Conservation (phyloP, 2,113 vertebrate genomes). For the Ceratotherium simum region DNA sequence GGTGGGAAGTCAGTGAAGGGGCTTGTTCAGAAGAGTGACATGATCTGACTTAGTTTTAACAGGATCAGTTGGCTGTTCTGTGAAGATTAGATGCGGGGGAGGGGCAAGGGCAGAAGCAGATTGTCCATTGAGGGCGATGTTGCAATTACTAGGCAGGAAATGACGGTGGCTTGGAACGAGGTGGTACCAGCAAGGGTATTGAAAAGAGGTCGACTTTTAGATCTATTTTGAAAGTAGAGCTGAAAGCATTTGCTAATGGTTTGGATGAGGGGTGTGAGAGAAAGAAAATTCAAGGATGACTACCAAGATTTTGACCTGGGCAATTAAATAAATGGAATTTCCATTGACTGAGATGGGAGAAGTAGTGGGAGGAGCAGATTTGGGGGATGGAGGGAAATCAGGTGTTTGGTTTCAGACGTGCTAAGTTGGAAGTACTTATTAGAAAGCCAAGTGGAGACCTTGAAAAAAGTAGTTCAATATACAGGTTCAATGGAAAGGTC, state of each 20-base stretch:
- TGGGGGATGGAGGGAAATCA: not conserved
- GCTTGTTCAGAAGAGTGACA: not conserved
- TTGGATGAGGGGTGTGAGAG: not conserved
- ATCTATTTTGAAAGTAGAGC: not conserved
- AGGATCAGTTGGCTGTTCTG: not conserved
- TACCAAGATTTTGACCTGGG: not conserved
- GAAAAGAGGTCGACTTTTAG: not conserved
- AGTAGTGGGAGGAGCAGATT: not conserved
- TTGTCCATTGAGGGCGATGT: not conserved
- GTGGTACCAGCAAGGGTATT: not conserved
- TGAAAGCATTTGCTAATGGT: conserved; percentile 41
- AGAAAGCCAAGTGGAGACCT: not conserved
- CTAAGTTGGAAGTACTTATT: not conserved
- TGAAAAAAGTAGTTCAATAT: not conserved
- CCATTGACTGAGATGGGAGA: conserved; percentile 31
- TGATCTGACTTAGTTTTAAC: not conserved
- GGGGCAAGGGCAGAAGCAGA: not conserved
- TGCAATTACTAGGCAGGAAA: not conserved
- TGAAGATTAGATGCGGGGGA: not conserved
- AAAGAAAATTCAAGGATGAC: not conserved
- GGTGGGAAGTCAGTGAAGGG: not conserved
- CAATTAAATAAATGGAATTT: conserved; percentile 49
- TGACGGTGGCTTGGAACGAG: not conserved
- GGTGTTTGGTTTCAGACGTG: not conserved
- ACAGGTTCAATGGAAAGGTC: not conserved